phyloP scores from a whole-genome alignment of 92 coral and sea anemone genomes.

The Isaurus tuberculatus region DNA sequence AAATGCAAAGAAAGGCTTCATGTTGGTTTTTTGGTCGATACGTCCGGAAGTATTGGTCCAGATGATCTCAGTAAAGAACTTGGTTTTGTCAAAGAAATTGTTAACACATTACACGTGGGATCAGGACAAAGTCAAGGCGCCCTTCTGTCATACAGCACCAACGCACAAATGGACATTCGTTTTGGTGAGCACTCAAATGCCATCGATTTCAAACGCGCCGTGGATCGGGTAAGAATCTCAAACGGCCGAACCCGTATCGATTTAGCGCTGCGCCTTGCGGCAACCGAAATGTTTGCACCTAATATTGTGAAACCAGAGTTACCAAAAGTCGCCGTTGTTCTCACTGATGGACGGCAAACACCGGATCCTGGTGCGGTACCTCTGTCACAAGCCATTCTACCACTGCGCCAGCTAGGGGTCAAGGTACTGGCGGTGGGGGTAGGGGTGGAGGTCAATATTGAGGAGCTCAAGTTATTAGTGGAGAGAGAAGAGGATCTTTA shows the following conservation, averaged over 20 bases:
- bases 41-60: slow-evolving; percentile 76
- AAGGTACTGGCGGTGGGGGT: slow-evolving; percentile 75
- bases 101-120: slow-evolving; percentile 63
- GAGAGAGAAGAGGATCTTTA: slow-evolving; percentile 67
- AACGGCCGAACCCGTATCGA: slow-evolving; percentile 89
- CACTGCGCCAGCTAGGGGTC: slow-evolving; percentile 71
- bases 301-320: slow-evolving; percentile 69
- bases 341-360: slow-evolving; percentile 90
- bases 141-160: slow-evolving; percentile 66
- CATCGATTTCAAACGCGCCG: slow-evolving; percentile 65
- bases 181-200: slow-evolving; percentile 66
- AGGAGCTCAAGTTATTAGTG: slow-evolving; percentile 74
- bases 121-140: slow-evolving; percentile 69
- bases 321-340: slow-evolving; percentile 74
- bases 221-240: slow-evolving; percentile 61
- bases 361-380: slow-evolving; percentile 67
- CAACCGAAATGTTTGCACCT: slow-evolving; percentile 57
- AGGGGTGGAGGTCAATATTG: slow-evolving; percentile 72
- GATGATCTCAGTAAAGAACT: slow-evolving; percentile 65
- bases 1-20: slow-evolving; percentile 49
- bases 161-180: slow-evolving; percentile 58
- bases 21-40: slow-evolving; percentile 76
- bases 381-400: slow-evolving; percentile 59
- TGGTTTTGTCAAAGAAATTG: slow-evolving; percentile 73
- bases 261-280: slow-evolving; percentile 76